Base-by-base conservation (phyloP, 1,140 invertebrate genomes). In the Hyposmocoma kahamanoa region DNA sequence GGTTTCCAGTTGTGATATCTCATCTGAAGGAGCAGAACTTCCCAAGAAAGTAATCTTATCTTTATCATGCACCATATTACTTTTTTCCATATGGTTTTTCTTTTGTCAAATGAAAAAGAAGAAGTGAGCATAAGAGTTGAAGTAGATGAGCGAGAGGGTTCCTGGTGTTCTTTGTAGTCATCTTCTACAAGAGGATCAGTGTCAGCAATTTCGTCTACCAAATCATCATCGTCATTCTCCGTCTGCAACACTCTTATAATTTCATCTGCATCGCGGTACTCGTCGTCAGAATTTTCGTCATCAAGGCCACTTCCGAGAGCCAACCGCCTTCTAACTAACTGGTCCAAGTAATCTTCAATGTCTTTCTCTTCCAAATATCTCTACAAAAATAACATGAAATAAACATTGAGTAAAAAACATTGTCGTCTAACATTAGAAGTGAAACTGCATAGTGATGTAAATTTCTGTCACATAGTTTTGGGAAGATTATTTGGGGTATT, bases 101-200 rank as follows among this genome's bases (percentile, higher is more conserved):
- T 45, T 53, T 48, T 53, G 45, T 65, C 52, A 65, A 59, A 60
- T 52, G 42, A 28, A 52, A 43, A 53, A 46, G 56, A 58, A 54
- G 51, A 59, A 55, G 52, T 47, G 47, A 55, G 47, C 52, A 55
- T 50, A 54, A 55, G 50, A 21, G 45, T 55, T 50, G 53, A 56
- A 50, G 53, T 32, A 56, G 57, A 59, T 50, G 50, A 0, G 56
- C 54, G 56, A 58, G 59, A 54, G 55, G 48, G 53, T 68, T 63
- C 62, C 48, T 57, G 50, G 46, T 67, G 57, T 67, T 58, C 54
- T n/a, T n/a, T n/a, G n/a, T n/a, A n/a, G n/a, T n/a, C n/a, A 62
- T 52, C 17, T 41, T 63, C 55, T 61, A 70, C 19, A 63, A 67
- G 59, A 67, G 61, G 66, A 62, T 69, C 62, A 65, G 56, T 66